Percentiles rank a stretch among this genome's conserved stretches.
phyloP scores from a whole-genome alignment of 2,113 vertebrate genomes.

The Pao palembangensis region DNA sequence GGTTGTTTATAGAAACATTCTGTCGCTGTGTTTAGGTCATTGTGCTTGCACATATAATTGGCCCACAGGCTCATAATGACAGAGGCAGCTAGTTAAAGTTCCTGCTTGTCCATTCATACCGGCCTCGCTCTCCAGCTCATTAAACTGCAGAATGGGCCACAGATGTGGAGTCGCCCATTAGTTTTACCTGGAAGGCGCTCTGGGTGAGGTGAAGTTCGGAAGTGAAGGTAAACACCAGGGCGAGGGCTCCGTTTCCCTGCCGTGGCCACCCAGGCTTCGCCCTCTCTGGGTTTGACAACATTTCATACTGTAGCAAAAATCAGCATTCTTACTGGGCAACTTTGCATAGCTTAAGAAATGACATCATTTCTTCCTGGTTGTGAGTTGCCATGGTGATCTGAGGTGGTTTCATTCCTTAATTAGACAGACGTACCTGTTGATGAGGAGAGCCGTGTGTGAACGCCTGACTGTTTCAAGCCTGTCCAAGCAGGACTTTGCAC shows the following conservation, averaged over 20 bases:
- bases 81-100: slow-evolving; percentile 66
- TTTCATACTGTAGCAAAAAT: no score
- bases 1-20: slow-evolving; percentile 33
- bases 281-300: no score
- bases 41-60: slow-evolving; percentile 54
- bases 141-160: slow-evolving; percentile 66
- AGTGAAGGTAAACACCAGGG: slow-evolving; percentile 38
- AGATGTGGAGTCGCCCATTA: slow-evolving; percentile 65
- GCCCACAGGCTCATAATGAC: slow-evolving; percentile 56
- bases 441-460: no score
- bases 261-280: slow-evolving; percentile 51
- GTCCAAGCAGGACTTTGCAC: no score
- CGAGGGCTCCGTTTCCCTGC: slow-evolving; percentile 25
- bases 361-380: no score
- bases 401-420: no score
- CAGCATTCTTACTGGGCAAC: no score
- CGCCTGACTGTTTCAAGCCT: no score
- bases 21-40: slow-evolving; percentile 44
- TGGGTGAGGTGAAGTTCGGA: slow-evolving; percentile 47
- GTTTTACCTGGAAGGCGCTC: slow-evolving; percentile 55
- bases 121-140: slow-evolving; percentile 51
- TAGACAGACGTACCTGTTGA: no score
- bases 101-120: slow-evolving; percentile 67
- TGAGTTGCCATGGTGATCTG: no score
- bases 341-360: no score